A percentile compares a stretch with the other conserved stretches of the same genome.
These are phyloP conservation scores for Escarpia spicata DNA, from an alignment of 2,888 invertebrate species.

Conservation along the genomic window DNA sequence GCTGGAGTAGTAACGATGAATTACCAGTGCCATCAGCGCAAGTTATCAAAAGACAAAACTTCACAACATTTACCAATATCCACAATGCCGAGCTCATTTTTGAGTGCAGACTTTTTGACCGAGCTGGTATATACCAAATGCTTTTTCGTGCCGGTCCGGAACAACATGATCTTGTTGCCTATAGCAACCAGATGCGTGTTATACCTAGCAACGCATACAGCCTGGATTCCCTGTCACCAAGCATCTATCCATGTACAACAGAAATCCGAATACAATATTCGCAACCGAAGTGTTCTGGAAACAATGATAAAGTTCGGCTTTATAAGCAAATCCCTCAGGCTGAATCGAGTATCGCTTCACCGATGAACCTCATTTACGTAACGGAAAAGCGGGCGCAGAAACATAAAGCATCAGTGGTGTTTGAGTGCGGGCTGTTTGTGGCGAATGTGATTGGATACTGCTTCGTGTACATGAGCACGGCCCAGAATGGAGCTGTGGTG, in stretches of 20 bases:
- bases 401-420: conserved; percentile 27
- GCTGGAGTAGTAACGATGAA: not conserved
- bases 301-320: not conserved
- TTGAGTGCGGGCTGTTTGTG: conserved; percentile 52
- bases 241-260: not conserved
- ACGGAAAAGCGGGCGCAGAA: not conserved
- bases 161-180: not conserved
- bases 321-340: not conserved
- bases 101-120: not conserved
- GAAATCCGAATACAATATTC: not conserved
- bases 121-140: not conserved
- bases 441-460: conserved; percentile 53
- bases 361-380: not conserved
- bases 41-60: not conserved
- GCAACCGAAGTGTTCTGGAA: not conserved
- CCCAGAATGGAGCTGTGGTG: conserved; percentile 47
- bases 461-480: conserved; percentile 55
- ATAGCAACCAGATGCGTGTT: not conserved
- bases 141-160: not conserved
- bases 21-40: not conserved
- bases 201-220: not conserved
- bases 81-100: not conserved
- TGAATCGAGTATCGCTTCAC: not conserved
- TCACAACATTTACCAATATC: not conserved
- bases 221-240: not conserved